Conservation (phyloP, 2,888 invertebrate species). For the Ichneumoninae sp. region DNA sequence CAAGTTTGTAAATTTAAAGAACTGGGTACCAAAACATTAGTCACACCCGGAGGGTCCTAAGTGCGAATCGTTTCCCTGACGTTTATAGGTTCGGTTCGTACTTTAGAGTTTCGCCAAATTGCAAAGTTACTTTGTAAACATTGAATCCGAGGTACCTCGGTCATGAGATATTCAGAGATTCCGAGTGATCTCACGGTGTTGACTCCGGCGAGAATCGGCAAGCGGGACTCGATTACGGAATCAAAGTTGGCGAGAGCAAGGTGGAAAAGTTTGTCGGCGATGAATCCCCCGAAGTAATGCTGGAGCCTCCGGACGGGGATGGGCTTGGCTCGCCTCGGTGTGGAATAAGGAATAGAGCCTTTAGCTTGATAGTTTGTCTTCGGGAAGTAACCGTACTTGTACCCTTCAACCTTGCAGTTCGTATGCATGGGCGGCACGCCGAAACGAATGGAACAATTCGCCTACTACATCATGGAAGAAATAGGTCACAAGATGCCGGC, state of each 20-base stretch:
- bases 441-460: conserved; percentile 96
- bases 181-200: conserved; percentile 3
- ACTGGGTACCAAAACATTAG: background rate
- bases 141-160: background rate
- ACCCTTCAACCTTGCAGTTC: conserved; percentile 87
- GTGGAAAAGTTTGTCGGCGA: conserved; percentile 7
- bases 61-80: background rate
- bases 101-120: background rate
- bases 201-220: background rate
- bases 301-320: background rate
- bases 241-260: conserved; percentile 14
- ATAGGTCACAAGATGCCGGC: conserved; percentile 95
- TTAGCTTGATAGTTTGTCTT: background rate
- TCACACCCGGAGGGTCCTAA: background rate
- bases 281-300: background rate
- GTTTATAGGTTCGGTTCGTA: background rate
- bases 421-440: conserved; percentile 99
- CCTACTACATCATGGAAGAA: conserved; percentile 95
- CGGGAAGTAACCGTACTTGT: conserved; percentile 43
- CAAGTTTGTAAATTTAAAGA: no score
- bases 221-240: conserved; percentile 11
- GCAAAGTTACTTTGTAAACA: conserved; percentile 6
- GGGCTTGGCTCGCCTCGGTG: background rate
- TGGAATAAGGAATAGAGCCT: conserved; percentile 16
- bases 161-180: conserved; percentile 1